Conservation (phyloP, 2,888 invertebrate species). For the Macrophya alboannulata region DNA sequence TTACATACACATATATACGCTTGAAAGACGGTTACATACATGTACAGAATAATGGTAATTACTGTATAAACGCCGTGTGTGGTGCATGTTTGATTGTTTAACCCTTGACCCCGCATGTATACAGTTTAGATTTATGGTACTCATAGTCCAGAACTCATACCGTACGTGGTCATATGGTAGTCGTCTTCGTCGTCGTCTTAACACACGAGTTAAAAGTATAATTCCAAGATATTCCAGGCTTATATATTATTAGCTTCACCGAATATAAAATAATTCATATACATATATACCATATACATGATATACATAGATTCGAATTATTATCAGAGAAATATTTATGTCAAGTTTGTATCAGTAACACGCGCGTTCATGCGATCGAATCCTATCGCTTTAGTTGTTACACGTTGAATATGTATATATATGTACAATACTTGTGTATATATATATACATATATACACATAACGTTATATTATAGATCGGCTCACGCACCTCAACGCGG, state of each 20-base stretch:
- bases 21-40: too few species aligned
- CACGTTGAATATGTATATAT: neutral
- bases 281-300: neutral
- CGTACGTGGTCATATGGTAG: too few species aligned
- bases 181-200: neutral
- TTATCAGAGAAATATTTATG: slow-evolving; percentile 32
- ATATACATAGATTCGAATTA: neutral
- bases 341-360: slow-evolving; percentile 31
- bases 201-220: neutral
- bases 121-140: neutral
- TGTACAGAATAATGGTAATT: slow-evolving; percentile 19
- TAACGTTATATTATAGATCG: neutral
- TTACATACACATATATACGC: too few species aligned
- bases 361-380: slow-evolving; percentile 9
- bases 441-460: neutral
- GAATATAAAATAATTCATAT: neutral
- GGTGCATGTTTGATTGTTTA: slow-evolving; percentile 65
- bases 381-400: slow-evolving; percentile 2
- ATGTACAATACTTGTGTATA: too few species aligned
- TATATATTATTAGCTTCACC: too few species aligned
- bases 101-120: slow-evolving; percentile 62
- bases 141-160: neutral
- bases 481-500: neutral
- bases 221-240: neutral
- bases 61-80: slow-evolving; percentile 61